Base-by-base conservation (phyloP, 2,113 vertebrate genomes). In the Paratilapia polleni region DNA sequence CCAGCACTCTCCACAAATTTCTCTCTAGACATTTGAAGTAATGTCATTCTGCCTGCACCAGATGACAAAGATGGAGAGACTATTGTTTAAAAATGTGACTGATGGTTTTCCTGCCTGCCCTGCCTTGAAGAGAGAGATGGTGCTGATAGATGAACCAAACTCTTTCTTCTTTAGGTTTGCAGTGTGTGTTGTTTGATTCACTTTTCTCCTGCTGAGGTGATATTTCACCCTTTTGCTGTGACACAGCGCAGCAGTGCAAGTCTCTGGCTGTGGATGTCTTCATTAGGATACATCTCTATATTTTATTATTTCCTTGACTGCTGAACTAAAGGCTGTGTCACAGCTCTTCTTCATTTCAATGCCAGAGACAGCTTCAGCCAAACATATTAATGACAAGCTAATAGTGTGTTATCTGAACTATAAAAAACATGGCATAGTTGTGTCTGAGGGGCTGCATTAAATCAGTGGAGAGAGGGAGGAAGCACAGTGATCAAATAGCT, bases 61-160 rank as follows among this genome's bases (percentile, higher is more conserved):
- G 89, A 91, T 92, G 92, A 94, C 90, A 95, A 90, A 95, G 92
- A 95, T 84, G 92, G 93, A 95, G 87, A 78, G 95, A 94, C 74
- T 83, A 81, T 87, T 94, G 90, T 94, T 95, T 92, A 95, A 94
- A 95, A 92, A 89, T 91, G 82, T 95, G 88, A 96, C 91, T 94
- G 93, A 95, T 95, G 94, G 93, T 95, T 96, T 96, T 95, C 91
- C 93, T 93, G 88, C 81, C 94, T 85, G 86, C 84, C 88, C 84
- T 86, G 63, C 88, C 92, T 91, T 49, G 54, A 78, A 89, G 82
- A 93, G 90, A 91, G 89, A 85, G 88, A 88, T 85, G 91, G 86
- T 92, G 66, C 66, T 96, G 94, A 94, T 94, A 90, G 83, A 91
- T 94, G 88, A 95, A 77, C 81, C 91, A 64, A 89, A 91, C 89